Base-by-base conservation (phyloP, 1,140 invertebrate species). In the Drosophila biarmipes region DNA sequence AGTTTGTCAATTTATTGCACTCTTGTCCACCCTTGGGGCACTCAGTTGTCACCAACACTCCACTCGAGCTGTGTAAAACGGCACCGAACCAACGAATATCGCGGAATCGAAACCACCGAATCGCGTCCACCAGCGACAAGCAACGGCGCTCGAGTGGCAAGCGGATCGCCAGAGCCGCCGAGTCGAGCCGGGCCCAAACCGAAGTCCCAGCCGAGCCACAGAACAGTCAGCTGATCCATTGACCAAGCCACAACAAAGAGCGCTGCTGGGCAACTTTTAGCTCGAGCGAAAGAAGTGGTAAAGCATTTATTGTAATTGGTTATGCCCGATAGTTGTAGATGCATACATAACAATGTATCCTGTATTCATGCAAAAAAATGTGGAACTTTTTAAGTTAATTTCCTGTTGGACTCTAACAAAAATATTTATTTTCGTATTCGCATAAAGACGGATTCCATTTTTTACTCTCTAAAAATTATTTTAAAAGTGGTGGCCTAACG, bases 61-160 rank as follows among this genome's bases (percentile, higher is more conserved):
- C 14, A 7, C 6, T 6, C 14, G 29, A 10, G 11, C 27, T 7
- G n/a, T 34, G 42, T 7, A 38, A 4, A 42, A 53, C 0, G 8
- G 14, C 43, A 15, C 14, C 7, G 10, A 19, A 14, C 31, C 34
- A 10, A 12, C 14, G 7, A 38, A 35, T 37, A 40, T 15, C 15
- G 24, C 3, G 5, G 5, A 53, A 29, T 43, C 24, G 21, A 4
- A 52, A 15, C n/a, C 11, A 40, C 19, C 53, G 43, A 43, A 54
- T 67, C 72, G 67, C 77, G 80, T 77, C 77, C 54, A 38, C 38
- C 43, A 17, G 48, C 58, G 57, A 37, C 77, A 49, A 85, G 54
- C 61, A 54, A 31, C 46, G 35, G 14, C 37, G 38, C 52, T 57
- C 73, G 80, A 85, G 52, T 85, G 81, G 63, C 66, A 54, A 59